These are phyloP conservation scores for Epizoanthus stellaris DNA, from an alignment of 92 coral and sea anemone species.

Conservation along the genomic window DNA sequence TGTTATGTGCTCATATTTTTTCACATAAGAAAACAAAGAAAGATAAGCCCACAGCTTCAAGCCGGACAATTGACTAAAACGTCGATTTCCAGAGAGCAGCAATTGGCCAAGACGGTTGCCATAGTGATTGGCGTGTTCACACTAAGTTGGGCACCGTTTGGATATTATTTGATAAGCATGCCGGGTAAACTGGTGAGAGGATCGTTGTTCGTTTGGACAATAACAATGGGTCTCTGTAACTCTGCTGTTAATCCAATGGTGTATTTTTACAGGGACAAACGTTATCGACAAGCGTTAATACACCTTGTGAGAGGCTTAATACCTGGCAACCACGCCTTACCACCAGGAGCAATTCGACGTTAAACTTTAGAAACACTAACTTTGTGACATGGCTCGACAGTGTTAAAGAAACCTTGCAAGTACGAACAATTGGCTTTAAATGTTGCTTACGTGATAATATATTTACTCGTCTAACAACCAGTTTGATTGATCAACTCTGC, in stretches of 20 bases:
- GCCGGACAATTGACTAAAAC: neutral
- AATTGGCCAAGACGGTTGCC: slow-evolving; percentile 12
- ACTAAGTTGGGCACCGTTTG: neutral
- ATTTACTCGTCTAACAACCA: too few species aligned
- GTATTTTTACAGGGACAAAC: slow-evolving; percentile 14
- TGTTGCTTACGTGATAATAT: too few species aligned
- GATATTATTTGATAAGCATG: neutral
- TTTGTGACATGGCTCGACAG: too few species aligned
- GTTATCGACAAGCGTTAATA: neutral
- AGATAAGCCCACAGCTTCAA: neutral
- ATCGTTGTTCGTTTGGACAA: neutral
- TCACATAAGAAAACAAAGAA: neutral
- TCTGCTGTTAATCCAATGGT: neutral
- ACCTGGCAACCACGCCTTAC: too few species aligned
- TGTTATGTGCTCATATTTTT: neutral
- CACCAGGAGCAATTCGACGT: too few species aligned
- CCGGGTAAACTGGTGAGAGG: too few species aligned
- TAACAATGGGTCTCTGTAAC: neutral
- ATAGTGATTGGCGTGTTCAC: slow-evolving; percentile 13
- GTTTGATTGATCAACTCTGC: too few species aligned
- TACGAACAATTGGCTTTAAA: too few species aligned
- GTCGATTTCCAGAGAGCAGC: neutral
- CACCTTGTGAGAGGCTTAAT: neutral
- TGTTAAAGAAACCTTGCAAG: too few species aligned
- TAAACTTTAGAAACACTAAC: too few species aligned